Evolutionary conservation across 2,113 vertebrate species (phyloP).

Genomic region (Tetrao urogallus): DNA sequence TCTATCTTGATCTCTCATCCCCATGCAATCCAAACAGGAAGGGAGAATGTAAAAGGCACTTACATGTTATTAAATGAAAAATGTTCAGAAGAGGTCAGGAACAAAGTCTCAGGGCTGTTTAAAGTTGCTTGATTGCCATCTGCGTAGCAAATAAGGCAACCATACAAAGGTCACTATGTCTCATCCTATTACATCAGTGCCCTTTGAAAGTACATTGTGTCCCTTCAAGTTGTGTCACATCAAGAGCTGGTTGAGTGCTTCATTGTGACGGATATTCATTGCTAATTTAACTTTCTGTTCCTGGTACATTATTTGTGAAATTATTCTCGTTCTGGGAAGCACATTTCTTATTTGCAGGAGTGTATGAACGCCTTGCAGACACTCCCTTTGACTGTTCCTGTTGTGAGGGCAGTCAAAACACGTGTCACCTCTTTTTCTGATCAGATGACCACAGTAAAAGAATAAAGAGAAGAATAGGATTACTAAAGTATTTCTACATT

Average conservation of each 20-base stretch:
- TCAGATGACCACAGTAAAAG: background rate
- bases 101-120: constrained; percentile 55
- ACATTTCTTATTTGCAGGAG: constrained; percentile 8
- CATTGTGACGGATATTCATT: constrained; percentile 65
- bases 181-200: constrained; percentile 72
- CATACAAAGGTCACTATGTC: constrained; percentile 67
- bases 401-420: background rate
- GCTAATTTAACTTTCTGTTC: constrained; percentile 60
- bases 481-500: background rate
- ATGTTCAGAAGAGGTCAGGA: constrained; percentile 64
- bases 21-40: constrained; percentile 8
- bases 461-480: background rate
- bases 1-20: constrained; percentile 8
- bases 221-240: constrained; percentile 71
- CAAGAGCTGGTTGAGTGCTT: constrained; percentile 48
- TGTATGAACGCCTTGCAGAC: background rate
- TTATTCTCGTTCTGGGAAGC: background rate
- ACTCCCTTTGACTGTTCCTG: background rate
- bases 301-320: constrained; percentile 20
- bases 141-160: constrained; percentile 63
- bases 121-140: constrained; percentile 66
- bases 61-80: constrained; percentile 67
- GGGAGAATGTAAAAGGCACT: constrained; percentile 44
- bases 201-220: constrained; percentile 72
- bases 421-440: background rate